Evolutionary conservation across 2,113 vertebrate species (phyloP).

Genomic region (Athene cunicularia): DNA sequence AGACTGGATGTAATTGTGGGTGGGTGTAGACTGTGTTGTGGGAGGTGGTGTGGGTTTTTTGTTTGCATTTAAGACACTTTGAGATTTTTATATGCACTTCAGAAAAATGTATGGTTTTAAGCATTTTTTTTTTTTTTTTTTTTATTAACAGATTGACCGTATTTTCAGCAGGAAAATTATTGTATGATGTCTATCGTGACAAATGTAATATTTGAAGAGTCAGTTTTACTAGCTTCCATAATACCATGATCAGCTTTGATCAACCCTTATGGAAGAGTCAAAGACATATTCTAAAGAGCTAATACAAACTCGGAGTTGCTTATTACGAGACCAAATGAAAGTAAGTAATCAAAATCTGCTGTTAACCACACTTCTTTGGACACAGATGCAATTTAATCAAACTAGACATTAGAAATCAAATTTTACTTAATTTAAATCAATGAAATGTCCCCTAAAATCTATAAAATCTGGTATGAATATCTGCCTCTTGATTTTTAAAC

Average conservation of each 20-base stretch:
- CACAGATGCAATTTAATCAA: neutral
- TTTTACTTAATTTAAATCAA: neutral
- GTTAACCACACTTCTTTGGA: neutral
- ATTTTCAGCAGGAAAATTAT: neutral
- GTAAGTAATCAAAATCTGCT: neutral
- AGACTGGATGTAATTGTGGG: neutral
- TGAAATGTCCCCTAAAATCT: neutral
- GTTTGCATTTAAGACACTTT: neutral
- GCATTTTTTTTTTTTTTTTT: neutral
- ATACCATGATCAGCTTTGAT: neutral
- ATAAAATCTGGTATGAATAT: neutral
- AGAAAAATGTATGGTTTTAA: neutral
- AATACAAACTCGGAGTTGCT: neutral
- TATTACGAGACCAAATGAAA: neutral
- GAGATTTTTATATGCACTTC: neutral
- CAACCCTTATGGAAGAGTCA: neutral
- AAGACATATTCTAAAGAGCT: neutral
- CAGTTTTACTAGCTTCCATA: neutral
- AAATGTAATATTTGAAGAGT: neutral
- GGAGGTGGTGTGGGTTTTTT: neutral
- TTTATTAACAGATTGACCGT: neutral
- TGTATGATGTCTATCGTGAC: neutral
- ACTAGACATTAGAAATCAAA: neutral
- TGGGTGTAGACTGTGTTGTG: neutral
- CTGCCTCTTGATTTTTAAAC: neutral